phyloP scores from a whole-genome alignment of 1,140 invertebrate genomes.

The Akabosia matsudoensis region DNA sequence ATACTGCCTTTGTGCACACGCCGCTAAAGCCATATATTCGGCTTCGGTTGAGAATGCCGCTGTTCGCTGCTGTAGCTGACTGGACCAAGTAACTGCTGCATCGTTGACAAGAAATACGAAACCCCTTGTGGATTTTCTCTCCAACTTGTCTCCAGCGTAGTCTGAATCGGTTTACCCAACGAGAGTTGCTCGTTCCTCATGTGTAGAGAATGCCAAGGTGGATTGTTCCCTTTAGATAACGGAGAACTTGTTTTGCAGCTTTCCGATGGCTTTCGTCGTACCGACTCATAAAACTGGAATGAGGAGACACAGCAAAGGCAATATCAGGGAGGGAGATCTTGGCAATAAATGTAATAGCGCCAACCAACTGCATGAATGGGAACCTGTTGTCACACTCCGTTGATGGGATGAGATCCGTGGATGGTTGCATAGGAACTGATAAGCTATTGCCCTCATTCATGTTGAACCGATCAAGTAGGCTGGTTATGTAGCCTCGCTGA shows the following conservation, averaged over 20 bases:
- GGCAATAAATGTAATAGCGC: conserved; percentile 52
- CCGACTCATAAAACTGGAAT: conserved; percentile 54
- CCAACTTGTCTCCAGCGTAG: not conserved
- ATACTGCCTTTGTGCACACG: conserved; percentile 45
- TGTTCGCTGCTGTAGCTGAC: conserved; percentile 46
- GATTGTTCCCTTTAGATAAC: conserved; percentile 53
- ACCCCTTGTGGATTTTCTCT: conserved; percentile 39
- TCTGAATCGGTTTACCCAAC: conserved; percentile 27
- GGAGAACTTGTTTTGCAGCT: conserved; percentile 53
- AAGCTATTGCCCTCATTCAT: conserved; percentile 47
- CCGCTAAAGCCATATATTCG: too few relatives aligned
- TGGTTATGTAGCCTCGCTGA: conserved; percentile 43
- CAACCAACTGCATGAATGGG: conserved; percentile 50
- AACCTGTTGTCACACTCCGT: not conserved
- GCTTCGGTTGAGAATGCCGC: conserved; percentile 49
- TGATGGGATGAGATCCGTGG: conserved; percentile 35
- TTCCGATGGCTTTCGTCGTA: conserved; percentile 46
- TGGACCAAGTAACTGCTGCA: conserved; percentile 46
- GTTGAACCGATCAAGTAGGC: conserved; percentile 46
- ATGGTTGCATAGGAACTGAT: conserved; percentile 47
- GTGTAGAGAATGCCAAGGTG: conserved; percentile 43
- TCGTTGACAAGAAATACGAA: conserved; percentile 44
- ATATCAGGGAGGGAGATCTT: conserved; percentile 55
- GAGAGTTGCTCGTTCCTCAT: not conserved
- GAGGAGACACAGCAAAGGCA: conserved; percentile 51